Percentiles rank a stretch among this genome's conserved stretches.
phyloP scores from a whole-genome alignment of 1,140 invertebrate genomes.

The Lethocerus indicus region DNA sequence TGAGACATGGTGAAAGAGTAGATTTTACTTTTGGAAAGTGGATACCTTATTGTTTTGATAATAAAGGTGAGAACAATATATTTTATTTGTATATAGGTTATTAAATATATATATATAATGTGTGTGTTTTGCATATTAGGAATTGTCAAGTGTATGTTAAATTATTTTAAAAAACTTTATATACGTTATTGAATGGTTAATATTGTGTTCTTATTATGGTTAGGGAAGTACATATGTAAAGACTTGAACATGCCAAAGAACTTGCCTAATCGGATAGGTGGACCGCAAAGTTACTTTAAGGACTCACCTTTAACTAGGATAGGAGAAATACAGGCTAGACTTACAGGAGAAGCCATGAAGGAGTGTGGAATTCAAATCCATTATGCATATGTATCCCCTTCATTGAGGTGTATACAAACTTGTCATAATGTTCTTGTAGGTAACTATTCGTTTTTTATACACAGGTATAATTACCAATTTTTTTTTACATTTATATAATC shows the following conservation, averaged over 20 bases:
- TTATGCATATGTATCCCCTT: conserved; percentile 68
- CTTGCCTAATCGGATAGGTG: conserved; percentile 39
- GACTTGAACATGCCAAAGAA: conserved; percentile 79
- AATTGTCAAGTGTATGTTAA: background rate
- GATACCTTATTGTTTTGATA: conserved; percentile 75
- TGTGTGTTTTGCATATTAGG: too few relatives aligned
- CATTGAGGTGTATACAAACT: conserved; percentile 82
- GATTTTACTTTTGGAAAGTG: conserved; percentile 83
- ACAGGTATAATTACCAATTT: too few relatives aligned
- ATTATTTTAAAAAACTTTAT: background rate
- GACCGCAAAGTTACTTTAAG: conserved; percentile 47
- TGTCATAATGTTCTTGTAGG: conserved; percentile 49
- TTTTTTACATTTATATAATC: too few relatives aligned
- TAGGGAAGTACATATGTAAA: conserved; percentile 47
- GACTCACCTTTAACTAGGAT: conserved; percentile 80
- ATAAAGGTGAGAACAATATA: conserved; percentile 33
- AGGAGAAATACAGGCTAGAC: conserved; percentile 46
- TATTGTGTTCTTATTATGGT: conserved; percentile 9
- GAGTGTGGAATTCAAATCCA: conserved; percentile 43
- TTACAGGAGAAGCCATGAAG: conserved; percentile 62
- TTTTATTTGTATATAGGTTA: background rate
- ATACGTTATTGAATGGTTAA: background rate
- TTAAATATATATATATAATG: too few relatives aligned
- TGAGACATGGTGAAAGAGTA: conserved; percentile 75
- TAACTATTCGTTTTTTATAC: conserved; percentile 19